A percentile compares a stretch with the other conserved stretches of the same genome.
Conservation (phyloP, 2,888 invertebrate species). For the Drosophila peninsularis region DNA sequence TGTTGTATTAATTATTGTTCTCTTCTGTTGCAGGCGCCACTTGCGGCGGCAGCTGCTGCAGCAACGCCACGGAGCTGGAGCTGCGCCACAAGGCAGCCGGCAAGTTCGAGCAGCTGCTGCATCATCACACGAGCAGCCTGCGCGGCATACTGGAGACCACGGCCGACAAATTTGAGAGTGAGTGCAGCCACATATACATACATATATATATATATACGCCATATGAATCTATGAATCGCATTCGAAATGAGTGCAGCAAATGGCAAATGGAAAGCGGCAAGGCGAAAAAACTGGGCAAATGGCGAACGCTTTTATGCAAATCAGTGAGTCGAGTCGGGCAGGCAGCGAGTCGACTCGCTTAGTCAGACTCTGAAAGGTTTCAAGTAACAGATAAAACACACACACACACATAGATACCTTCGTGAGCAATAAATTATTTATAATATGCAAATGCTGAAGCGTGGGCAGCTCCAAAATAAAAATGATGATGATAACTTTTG, state of each 20-base stretch:
- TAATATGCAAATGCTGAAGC: conserved; percentile 74
- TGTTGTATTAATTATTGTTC: background rate
- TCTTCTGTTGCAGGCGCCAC: conserved; percentile 79
- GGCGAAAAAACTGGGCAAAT: conserved; percentile 22
- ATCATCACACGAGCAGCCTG: conserved; percentile 90
- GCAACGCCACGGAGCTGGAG: conserved; percentile 83
- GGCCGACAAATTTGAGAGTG: conserved; percentile 90
- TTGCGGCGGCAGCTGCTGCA: conserved; percentile 84
- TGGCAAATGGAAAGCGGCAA: conserved; percentile 18
- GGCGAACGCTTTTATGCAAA: conserved; percentile 68
- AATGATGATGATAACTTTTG: conserved; percentile 71
- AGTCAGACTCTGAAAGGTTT: conserved; percentile 50
- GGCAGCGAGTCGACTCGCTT: conserved; percentile 8
- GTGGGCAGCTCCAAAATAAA: conserved; percentile 50
- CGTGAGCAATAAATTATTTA: conserved; percentile 80
- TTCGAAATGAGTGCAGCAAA: conserved; percentile 20
- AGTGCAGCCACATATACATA: conserved; percentile 82
- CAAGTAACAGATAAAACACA: conserved; percentile 26
- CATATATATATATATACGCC: background rate
- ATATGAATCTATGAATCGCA: conserved; percentile 15
- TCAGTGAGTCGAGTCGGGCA: conserved; percentile 27
- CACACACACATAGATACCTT: conserved; percentile 52
- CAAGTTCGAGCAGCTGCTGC: conserved; percentile 88
- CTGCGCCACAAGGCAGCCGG: conserved; percentile 82
- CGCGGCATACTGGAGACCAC: conserved; percentile 91